Percentiles rank a stretch among this genome's conserved stretches.
These are phyloP conservation scores for Isurus oxyrinchus DNA, from an alignment of 2,113 vertebrate species.

Conservation along the genomic window DNA sequence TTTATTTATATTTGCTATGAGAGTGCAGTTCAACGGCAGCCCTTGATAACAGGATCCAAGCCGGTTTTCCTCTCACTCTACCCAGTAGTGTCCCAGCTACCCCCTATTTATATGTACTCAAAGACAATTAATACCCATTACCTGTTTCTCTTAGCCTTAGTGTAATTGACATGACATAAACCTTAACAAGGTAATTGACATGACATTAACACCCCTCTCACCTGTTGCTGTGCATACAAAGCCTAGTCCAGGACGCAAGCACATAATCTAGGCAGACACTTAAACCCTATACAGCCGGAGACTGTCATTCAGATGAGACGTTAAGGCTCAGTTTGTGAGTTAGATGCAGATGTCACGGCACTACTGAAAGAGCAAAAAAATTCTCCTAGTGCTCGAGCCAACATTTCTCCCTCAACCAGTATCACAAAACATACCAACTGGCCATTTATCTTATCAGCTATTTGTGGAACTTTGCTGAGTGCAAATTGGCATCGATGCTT, in stretches of 20 bases:
- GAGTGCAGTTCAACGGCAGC: background rate
- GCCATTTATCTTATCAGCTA: background rate
- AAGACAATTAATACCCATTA: too few species aligned
- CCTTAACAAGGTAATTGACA: too few species aligned
- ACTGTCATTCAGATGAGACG: background rate
- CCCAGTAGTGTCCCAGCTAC: too few species aligned
- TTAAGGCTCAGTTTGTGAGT: background rate
- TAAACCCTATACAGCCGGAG: background rate
- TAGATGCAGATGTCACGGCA: background rate
- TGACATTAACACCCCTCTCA: background rate
- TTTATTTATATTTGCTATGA: background rate
- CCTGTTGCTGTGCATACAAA: background rate
- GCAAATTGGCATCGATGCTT: background rate
- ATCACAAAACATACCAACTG: background rate
- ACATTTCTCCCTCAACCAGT: background rate
- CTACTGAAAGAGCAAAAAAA: background rate
- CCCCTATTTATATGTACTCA: too few species aligned
- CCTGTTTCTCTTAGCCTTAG: too few species aligned
- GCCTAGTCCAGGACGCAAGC: background rate
- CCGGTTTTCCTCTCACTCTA: too few species aligned
- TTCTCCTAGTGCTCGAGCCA: background rate
- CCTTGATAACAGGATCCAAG: too few species aligned
- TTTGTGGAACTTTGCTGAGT: background rate
- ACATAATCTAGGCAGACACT: background rate
- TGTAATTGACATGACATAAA: too few species aligned